These are phyloP conservation scores for Lepidocolaptes lacrymiger DNA, from an alignment of 2,797 vertebrate species.

Conservation along the genomic window DNA sequence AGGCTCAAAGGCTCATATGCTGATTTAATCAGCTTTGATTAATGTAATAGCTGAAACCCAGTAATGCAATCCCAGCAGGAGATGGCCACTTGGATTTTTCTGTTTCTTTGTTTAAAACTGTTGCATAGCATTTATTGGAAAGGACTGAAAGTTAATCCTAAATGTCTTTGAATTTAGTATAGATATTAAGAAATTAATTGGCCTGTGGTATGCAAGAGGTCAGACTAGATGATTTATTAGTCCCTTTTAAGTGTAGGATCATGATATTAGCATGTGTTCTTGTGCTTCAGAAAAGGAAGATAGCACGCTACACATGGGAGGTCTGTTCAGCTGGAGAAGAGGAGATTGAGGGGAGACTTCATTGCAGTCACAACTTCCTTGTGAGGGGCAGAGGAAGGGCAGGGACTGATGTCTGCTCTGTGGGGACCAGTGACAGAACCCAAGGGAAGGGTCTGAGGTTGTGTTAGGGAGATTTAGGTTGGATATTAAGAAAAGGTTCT, in stretches of 20 bases:
- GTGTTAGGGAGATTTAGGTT: not conserved
- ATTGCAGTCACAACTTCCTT: not conserved
- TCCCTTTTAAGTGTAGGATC: not conserved
- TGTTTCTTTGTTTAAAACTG: not conserved
- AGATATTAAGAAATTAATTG: not conserved
- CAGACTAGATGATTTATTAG: not conserved
- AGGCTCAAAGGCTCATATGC: not conserved
- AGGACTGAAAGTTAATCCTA: not conserved
- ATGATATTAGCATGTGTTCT: not conserved
- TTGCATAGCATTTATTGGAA: not conserved
- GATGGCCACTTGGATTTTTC: not conserved
- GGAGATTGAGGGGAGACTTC: not conserved
- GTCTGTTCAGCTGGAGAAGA: not conserved
- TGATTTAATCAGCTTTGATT: not conserved
- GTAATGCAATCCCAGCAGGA: not conserved
- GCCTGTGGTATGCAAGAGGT: not conserved
- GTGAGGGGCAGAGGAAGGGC: not conserved
- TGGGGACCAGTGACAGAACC: not conserved
- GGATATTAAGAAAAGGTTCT: not conserved
- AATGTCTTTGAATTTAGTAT: not conserved
- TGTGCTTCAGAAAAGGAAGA: not conserved
- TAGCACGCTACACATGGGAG: fast-evolving
- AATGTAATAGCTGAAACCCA: not conserved
- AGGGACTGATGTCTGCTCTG: not conserved
- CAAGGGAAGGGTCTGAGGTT: fast-evolving